Evolutionary conservation across 1,140 invertebrate genomes (phyloP), one percentile per base, ranked within the genome.

Genomic region (Pseudomyrmex cubaensis): DNA sequence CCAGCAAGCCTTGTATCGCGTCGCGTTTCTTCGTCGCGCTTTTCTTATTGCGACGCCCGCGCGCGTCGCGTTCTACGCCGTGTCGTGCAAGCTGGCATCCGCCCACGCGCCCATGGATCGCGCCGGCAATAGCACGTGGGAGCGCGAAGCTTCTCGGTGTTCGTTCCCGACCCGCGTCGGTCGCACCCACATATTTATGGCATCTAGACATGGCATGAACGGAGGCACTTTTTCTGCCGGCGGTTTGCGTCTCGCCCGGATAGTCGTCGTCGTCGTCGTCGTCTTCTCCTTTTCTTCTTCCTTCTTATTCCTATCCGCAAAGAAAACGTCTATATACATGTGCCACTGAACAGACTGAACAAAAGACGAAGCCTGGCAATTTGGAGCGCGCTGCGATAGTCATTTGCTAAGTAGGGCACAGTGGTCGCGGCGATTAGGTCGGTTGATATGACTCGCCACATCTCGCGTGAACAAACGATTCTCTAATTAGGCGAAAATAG

Each of bases 31-130:
- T 52, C 9, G 4, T 4, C 12, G 50, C 35, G 17, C 54, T 85
- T 78, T 72, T 56, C 83, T 84, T 72, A 35, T 62, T 80, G 44
- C 66, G n/a, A 25, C 52, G 17, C 56, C 46, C 56, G 17, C 59
- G 10, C 72, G 20, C 56, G 17, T 74, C 74, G 82, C 82, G 20
- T 63, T 82, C 63, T 63, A 61, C 82, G 52, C 56, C 70, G 66
- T 67, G 87, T 88, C 85, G 85, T 82, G 89, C 89, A 88, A 89
- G 86, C 73, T 83, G 83, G 87, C 84, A 90, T 86, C 87, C 84
- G 84, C 88, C 90, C 90, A 91, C 90, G 83, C 85, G 76, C 69
- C 62, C 59, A 84, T 50, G 86, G 22, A 73, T 76, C 61, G 76
- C 59, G 9, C 56, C 66, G 20, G 67, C 74, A 86, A 77, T 59